A percentile compares a stretch with the other conserved stretches of the same genome.
Conservation (phyloP, 2,888 invertebrate species). For the Spialia ferax region DNA sequence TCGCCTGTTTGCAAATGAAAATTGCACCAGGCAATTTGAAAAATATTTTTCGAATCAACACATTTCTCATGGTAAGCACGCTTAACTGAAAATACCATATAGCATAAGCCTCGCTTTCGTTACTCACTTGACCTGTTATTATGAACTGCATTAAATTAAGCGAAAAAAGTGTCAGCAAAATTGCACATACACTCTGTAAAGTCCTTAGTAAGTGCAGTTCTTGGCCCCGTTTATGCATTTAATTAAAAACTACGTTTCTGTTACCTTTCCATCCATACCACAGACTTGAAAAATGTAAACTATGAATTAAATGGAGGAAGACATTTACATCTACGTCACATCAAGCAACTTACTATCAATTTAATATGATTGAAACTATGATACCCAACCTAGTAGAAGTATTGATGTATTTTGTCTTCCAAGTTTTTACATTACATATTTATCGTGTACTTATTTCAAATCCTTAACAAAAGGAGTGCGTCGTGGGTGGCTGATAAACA, state of each 20-base stretch:
- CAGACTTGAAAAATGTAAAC: neutral
- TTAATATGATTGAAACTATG: neutral
- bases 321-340: too few relatives aligned
- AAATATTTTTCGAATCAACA: constrained; percentile 17
- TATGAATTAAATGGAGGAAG: neutral
- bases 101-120: constrained; percentile 35
- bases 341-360: neutral
- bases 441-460: too few relatives aligned
- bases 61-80: constrained; percentile 30
- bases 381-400: too few relatives aligned
- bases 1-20: neutral
- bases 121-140: constrained; percentile 39
- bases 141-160: constrained; percentile 39
- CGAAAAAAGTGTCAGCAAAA: constrained; percentile 38
- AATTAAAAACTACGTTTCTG: constrained; percentile 31
- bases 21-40: neutral
- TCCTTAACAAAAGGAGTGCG: neutral
- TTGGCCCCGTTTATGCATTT: constrained; percentile 30
- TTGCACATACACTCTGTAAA: constrained; percentile 28
- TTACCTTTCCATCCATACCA: constrained; percentile 1
- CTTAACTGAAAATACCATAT: constrained; percentile 26
- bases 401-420: too few relatives aligned
- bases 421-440: too few relatives aligned
- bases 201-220: constrained; percentile 30
- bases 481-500: constrained; percentile 8